Conservation (phyloP, 2,113 vertebrate genomes). For the Syrmaticus mikado region DNA sequence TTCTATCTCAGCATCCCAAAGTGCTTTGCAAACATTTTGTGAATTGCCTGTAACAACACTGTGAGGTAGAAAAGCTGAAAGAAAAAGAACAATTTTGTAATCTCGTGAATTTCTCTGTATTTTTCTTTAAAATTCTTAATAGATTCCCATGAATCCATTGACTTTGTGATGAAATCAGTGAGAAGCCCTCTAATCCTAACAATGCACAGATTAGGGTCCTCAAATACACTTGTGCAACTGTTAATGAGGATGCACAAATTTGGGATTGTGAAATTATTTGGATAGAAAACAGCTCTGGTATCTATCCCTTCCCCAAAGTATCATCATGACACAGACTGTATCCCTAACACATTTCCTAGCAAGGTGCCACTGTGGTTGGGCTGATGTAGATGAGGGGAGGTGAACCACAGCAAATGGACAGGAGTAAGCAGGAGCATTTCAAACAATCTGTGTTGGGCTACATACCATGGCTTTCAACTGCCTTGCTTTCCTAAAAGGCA, state of each 20-base stretch:
- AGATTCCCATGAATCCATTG: neutral
- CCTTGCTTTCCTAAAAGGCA: neutral
- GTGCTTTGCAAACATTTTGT: neutral
- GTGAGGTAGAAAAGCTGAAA: neutral
- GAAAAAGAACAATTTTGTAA: neutral
- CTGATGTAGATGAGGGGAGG: neutral
- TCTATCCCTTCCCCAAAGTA: neutral
- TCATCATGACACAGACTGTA: neutral
- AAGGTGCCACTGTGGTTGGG: neutral
- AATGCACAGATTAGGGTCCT: neutral
- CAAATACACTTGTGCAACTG: neutral
- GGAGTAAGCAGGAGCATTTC: neutral
- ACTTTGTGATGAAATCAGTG: neutral
- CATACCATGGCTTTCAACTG: neutral
- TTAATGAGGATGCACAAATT: neutral
- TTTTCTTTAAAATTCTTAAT: neutral
- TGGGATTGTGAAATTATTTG: neutral
- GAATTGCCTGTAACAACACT: neutral
- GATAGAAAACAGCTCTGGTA: neutral
- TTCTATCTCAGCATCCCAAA: neutral
- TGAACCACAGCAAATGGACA: neutral
- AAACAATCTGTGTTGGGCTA: neutral
- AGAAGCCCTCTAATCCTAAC: neutral
- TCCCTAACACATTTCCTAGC: neutral
- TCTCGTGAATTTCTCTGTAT: neutral